Base-by-base conservation (phyloP, 2,888 invertebrate species). In the Buathra laborator region DNA sequence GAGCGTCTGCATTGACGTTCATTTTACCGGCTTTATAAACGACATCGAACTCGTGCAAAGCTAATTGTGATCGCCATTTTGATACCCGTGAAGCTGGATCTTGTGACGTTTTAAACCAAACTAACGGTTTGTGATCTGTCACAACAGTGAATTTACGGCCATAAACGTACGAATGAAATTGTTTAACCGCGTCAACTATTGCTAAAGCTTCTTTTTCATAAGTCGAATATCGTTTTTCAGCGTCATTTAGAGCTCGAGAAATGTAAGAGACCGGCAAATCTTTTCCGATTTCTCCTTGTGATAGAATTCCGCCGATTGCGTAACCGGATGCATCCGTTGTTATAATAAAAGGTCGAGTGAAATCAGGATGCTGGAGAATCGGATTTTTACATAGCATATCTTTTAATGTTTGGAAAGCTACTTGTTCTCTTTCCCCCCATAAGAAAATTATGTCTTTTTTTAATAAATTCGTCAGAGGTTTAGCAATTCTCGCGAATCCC, bases 1-100 rank as follows among this genome's bases (percentile, higher is more conserved):
- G 24, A 0, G 81, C 86, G 24, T 86, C 85, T 7, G 83, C 83
- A 0, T 70, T 70, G 2, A 51, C 51, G n/a, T 85, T 83, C 0
- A 46, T 48, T 56, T 81, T 77, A 0, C 83, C 83, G 5, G 62
- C 19, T 46, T 76, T 78, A 12, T 86, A 82, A 4, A 64, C 24
- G 1, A 78, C 67, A 0, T 82, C 82, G 12, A 71, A 83, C 1
- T 82, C 83, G 44, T 85, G 75, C n/a, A 78, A 59, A 0, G 77
- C 71, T 10, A 85, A 19, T 46, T 72, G 19, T 0, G 78, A 24
- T 19, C 71, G n/a, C 64, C 79, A 66, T 29, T 51, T 59, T n/a
- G 29, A 14, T 7, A 79, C 24, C 16, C 70, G 16, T 5, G 70
- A 9, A 2, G n/a, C 16, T 3, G 64, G 4, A 10, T 70, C 64